A percentile compares a stretch with the other conserved stretches of the same genome.
These are phyloP conservation scores for Saturnia pavonia DNA, from an alignment of 2,888 invertebrate species.

Conservation along the genomic window DNA sequence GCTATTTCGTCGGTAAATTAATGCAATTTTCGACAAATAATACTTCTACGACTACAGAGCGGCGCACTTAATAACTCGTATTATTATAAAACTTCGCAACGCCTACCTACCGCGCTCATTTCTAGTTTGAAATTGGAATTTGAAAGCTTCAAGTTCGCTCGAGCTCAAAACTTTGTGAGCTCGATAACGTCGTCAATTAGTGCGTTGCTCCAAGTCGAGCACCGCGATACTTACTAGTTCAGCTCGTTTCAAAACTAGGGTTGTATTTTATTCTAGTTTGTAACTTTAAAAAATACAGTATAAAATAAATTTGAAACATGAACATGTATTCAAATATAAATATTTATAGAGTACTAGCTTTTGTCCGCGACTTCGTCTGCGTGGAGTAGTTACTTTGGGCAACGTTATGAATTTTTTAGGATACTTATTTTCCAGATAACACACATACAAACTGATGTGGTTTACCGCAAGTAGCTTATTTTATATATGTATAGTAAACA, in stretches of 20 bases:
- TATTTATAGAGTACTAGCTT: too few species aligned
- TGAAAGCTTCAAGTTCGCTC: conserved; percentile 59
- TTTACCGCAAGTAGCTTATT: too few species aligned
- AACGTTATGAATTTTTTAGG: too few species aligned
- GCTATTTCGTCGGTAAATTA: conserved; percentile 18
- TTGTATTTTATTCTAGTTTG: conserved; percentile 23
- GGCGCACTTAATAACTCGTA: conserved; percentile 38
- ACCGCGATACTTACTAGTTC: conserved; percentile 31
- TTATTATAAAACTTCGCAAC: conserved; percentile 60
- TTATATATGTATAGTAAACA: too few species aligned
- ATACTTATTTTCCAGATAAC: too few species aligned
- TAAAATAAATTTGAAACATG: too few species aligned
- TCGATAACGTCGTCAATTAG: conserved; percentile 76
- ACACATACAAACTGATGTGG: too few species aligned
- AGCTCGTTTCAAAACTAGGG: conserved; percentile 32
- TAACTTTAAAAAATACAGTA: too few species aligned
- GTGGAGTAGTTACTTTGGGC: too few species aligned
- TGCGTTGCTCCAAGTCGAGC: conserved; percentile 45
- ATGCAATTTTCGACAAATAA: conserved; percentile 28
- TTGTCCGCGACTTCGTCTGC: too few species aligned
- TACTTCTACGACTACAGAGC: conserved; percentile 24
- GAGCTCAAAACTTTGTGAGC: conserved; percentile 59
- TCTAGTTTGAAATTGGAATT: conserved; percentile 72
- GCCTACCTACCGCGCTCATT: conserved; percentile 52
- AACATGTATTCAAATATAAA: too few species aligned